phyloP scores from a whole-genome alignment of 1,140 invertebrate genomes.

The Batillaria attramentaria region DNA sequence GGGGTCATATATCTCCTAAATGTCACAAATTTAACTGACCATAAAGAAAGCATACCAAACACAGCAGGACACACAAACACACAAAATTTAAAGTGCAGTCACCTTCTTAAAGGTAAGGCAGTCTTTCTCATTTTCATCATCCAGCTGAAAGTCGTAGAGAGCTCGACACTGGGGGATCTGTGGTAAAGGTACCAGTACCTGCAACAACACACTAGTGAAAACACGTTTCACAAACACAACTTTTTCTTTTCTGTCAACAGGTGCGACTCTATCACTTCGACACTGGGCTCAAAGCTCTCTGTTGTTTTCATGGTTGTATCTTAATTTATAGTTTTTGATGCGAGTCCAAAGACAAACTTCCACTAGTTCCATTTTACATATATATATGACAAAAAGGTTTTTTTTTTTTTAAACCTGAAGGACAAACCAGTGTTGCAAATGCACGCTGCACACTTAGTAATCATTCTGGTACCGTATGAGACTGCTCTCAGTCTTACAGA shows the following conservation, averaged over 20 bases:
- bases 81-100: slow-evolving; percentile 34
- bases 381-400: too few species aligned
- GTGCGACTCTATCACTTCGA: background rate
- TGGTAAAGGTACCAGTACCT: slow-evolving; percentile 79
- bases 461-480: too few species aligned
- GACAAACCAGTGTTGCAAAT: too few species aligned
- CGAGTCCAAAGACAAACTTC: too few species aligned
- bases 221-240: background rate
- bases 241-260: background rate
- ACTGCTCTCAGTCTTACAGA: too few species aligned
- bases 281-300: background rate
- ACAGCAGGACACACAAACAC: background rate
- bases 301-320: background rate
- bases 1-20: too few species aligned
- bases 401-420: too few species aligned
- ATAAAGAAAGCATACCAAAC: background rate
- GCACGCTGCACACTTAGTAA: too few species aligned
- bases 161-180: slow-evolving; percentile 90
- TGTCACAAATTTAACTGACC: background rate
- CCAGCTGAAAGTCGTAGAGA: slow-evolving; percentile 93
- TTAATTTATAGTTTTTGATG: background rate
- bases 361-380: too few species aligned
- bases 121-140: slow-evolving; percentile 91
- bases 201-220: slow-evolving; percentile 53
- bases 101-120: slow-evolving; percentile 94